A percentile compares a stretch with the other conserved stretches of the same genome.
phyloP scores from a whole-genome alignment of 2,888 invertebrate species.

The Mylabris sibirica region DNA sequence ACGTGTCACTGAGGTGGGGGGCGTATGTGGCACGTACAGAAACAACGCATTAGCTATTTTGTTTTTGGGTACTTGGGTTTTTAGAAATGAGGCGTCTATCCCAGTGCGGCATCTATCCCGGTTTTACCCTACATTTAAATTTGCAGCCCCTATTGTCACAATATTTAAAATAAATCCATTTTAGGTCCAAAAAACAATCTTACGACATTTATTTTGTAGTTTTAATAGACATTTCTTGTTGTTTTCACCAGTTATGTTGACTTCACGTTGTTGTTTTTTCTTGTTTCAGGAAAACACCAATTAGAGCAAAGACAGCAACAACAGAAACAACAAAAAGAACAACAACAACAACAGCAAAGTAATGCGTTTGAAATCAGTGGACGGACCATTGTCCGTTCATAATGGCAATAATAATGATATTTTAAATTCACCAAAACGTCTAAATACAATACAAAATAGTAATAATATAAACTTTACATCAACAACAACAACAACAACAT shows the following conservation, averaged over 20 bases:
- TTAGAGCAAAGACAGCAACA: background rate
- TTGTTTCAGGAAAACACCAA: background rate
- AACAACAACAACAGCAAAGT: constrained; percentile 44
- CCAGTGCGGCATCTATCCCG: too few species aligned
- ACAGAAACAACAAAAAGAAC: background rate
- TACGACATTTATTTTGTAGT: constrained; percentile 6
- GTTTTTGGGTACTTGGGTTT: too few species aligned
- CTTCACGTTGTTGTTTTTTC: background rate
- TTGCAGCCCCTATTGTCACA: constrained; percentile 14
- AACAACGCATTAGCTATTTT: too few species aligned
- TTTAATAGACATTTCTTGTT: constrained; percentile 12
- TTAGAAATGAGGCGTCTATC: too few species aligned
- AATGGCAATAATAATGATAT: constrained; percentile 56
- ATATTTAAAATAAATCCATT: constrained; percentile 21
- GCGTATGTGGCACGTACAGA: too few species aligned
- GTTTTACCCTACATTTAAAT: too few species aligned
- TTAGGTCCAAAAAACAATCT: background rate
- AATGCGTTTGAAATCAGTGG: constrained; percentile 61
- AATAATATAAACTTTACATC: constrained; percentile 50
- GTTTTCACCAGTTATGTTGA: constrained; percentile 9
- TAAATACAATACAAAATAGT: constrained; percentile 59
- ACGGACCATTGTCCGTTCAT: constrained; percentile 58
- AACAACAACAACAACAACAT: constrained; percentile 27
- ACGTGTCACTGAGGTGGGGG: too few species aligned
- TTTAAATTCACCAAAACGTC: constrained; percentile 59